Conservation (phyloP, 2,888 invertebrate species). For the Brachynemurus nebulosus region DNA sequence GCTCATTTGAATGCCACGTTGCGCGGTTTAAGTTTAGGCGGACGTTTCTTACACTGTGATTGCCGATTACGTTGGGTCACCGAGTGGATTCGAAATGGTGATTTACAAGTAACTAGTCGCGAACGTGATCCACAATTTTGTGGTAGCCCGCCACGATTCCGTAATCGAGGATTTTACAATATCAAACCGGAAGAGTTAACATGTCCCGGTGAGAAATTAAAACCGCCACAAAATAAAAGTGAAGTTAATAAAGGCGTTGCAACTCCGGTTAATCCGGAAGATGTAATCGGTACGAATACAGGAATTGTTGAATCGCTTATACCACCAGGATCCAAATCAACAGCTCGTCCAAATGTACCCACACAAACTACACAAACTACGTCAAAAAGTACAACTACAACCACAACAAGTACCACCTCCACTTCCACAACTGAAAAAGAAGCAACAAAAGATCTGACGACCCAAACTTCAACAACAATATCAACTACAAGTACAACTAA, state of each 20-base stretch:
- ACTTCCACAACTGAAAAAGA: constrained; percentile 25
- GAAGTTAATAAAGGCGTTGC: constrained; percentile 40
- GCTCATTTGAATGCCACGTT: constrained; percentile 67
- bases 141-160: constrained; percentile 65
- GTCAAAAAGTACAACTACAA: constrained; percentile 22
- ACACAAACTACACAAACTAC: constrained; percentile 24
- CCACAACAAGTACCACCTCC: constrained; percentile 20
- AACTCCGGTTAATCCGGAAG: constrained; percentile 38
- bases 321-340: constrained; percentile 24
- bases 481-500: constrained; percentile 25
- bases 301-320: constrained; percentile 28
- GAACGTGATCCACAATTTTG: constrained; percentile 89
- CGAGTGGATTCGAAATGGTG: constrained; percentile 77
- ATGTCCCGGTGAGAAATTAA: constrained; percentile 33
- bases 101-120: constrained; percentile 82
- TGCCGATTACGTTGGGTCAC: constrained; percentile 80
- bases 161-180: constrained; percentile 74
- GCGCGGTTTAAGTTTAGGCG: constrained; percentile 75
- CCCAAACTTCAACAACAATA: constrained; percentile 25
- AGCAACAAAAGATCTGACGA: constrained; percentile 26
- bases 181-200: constrained; percentile 64
- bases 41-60: constrained; percentile 77
- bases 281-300: constrained; percentile 25
- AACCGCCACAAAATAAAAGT: constrained; percentile 23
- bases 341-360: constrained; percentile 19